Base-by-base conservation (phyloP, 2,113 vertebrate genomes). In the Brachypteracias leptosomus region DNA sequence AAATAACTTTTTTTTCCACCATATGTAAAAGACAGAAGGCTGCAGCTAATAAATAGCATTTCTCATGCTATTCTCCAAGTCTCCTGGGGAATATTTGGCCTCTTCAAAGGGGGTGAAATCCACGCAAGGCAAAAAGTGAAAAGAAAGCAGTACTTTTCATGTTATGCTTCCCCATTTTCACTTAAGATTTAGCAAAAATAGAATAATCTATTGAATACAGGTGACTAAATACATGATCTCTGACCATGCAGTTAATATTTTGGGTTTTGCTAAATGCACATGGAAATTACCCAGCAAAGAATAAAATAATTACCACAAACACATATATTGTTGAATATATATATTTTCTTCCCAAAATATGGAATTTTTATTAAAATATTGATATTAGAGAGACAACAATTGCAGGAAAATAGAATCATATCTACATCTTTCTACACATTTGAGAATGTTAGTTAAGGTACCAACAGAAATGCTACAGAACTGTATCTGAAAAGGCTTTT, bases 21-120 rank as follows among this genome's bases (percentile, higher is more conserved):
- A 84, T 90, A 92, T 77, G 89, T 57, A 93, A 93, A 95, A 81
- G 83, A 95, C 89, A 95, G 92, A 93, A 95, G 91, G 86, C 73
- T 90, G 65, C 68, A 89, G 57, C 79, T 95, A 95, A 95, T 89
- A 96, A 89, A 95, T 25, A 90, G 51, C 29, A 74, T 92, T 86
- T 93, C 47, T 90, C 59, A 77, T 81, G 61, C 35, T 88, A 70
- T 92, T 90, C 75, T 67, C 46, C 4, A 20, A 84, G 42, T 13
- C 33, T 92, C 94, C 82, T 24, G 24, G 68, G 89, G 86, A 97
- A 89, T 12, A 77, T 74, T 36, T 89, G 65, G 65, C 33, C 57
- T 97, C 89, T 95, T 95, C 86, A 92, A 93, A 95, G 42, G 3
- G n/a, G 36, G 16, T 87, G n/a, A 86, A 95, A 92, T 92, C 47